These are phyloP conservation scores for Apostichopus japonicus DNA, from an alignment of 35 echinoderm and acorn worm species.

Conservation along the genomic window DNA sequence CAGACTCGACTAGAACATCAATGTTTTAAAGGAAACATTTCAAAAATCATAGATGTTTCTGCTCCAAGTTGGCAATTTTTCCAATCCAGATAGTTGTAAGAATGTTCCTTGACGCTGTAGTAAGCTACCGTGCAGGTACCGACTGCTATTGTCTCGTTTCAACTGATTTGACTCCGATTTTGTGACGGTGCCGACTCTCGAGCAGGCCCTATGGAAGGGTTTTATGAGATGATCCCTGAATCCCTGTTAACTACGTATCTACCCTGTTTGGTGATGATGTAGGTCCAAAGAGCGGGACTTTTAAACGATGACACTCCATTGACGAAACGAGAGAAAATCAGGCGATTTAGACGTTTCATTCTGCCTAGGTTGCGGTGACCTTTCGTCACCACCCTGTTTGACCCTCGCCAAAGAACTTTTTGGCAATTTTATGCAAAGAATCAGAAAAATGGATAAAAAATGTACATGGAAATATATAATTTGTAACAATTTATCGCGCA, in stretches of 20 bases:
- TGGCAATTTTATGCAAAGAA: conserved; percentile 4
- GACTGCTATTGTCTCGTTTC: neutral
- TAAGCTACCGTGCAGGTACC: neutral
- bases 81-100: neutral
- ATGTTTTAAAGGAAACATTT: conserved; percentile 49
- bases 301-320: conserved; percentile 36
- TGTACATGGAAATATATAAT: conserved; percentile 52
- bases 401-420: neutral
- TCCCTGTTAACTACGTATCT: conserved; percentile 51
- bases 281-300: conserved; percentile 65
- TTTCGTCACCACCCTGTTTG: conserved; percentile 40
- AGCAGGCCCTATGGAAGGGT: neutral
- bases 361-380: conserved; percentile 7
- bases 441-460: conserved; percentile 39
- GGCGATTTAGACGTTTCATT: neutral
- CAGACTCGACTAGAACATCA: conserved; percentile 23
- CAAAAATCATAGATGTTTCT: conserved; percentile 26
- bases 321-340: conserved; percentile 26
- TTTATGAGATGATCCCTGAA: conserved; percentile 61
- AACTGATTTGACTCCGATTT: neutral
- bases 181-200: neutral
- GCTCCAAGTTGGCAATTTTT: neutral
- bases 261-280: conserved; percentile 27
- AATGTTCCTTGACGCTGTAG: conserved; percentile 45
- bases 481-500: conserved; percentile 49